These are phyloP conservation scores for Pelvicachromis taeniatus DNA, from an alignment of 2,113 vertebrate genomes.

Conservation along the genomic window DNA sequence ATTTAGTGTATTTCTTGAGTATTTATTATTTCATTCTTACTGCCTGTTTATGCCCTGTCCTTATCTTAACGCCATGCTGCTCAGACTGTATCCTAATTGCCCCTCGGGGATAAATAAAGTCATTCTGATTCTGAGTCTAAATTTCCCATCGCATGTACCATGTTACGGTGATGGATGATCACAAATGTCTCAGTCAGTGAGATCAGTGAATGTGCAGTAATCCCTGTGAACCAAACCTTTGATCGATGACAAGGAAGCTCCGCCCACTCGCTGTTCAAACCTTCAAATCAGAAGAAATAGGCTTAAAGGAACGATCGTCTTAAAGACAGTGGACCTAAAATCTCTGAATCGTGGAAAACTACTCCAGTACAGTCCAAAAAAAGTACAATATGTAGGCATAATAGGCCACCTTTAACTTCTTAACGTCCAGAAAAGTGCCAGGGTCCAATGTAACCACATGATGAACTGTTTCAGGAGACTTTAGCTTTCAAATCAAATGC, in stretches of 20 bases:
- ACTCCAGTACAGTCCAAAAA: no score
- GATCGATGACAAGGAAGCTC: neutral
- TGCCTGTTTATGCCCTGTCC: no score
- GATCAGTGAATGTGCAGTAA: neutral
- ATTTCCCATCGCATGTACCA: no score
- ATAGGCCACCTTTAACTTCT: neutral
- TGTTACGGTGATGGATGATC: no score
- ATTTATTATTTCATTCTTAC: no score
- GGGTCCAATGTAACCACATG: neutral
- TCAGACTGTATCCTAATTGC: no score
- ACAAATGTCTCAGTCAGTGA: neutral
- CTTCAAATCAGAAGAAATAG: neutral
- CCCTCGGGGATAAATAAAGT: no score
- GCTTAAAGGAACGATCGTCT: fast-evolving
- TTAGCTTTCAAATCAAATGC: neutral
- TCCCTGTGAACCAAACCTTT: fast-evolving
- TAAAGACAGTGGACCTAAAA: neutral
- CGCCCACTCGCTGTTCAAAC: neutral
- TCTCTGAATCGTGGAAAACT: neutral
- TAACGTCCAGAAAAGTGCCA: neutral
- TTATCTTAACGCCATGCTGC: no score
- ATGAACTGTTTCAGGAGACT: neutral
- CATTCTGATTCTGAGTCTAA: no score
- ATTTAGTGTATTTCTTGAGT: no score
- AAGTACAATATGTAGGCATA: neutral